Evolutionary conservation across 2,888 invertebrate genomes (phyloP).

Genomic region (Rhorus exstirpatorius): DNA sequence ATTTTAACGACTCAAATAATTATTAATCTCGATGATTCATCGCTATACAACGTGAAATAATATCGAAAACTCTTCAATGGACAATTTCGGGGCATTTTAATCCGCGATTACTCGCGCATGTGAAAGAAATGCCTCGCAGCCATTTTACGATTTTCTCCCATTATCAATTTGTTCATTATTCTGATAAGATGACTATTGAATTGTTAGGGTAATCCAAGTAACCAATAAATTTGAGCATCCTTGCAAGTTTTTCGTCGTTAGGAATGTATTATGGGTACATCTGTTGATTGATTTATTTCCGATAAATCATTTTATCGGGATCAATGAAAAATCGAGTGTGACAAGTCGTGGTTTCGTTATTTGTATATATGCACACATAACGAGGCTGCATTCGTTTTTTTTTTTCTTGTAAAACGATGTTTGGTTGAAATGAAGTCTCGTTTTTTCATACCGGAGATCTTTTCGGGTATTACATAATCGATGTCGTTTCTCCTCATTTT

Average conservation of each 20-base stretch:
- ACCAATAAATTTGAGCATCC: not conserved
- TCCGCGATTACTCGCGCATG: too few relatives aligned
- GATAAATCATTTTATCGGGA: slow-evolving; percentile 53
- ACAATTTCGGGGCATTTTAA: too few relatives aligned
- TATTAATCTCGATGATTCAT: too few relatives aligned
- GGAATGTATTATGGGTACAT: too few relatives aligned
- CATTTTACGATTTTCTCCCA: not conserved
- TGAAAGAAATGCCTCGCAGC: too few relatives aligned
- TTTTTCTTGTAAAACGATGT: slow-evolving; percentile 27
- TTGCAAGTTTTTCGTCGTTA: too few relatives aligned
- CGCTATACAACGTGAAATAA: too few relatives aligned
- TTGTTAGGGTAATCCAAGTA: slow-evolving; percentile 5
- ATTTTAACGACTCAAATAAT: too few relatives aligned
- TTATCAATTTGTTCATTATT: not conserved
- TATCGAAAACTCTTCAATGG: too few relatives aligned
- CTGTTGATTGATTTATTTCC: slow-evolving; percentile 36
- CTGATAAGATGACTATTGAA: slow-evolving; percentile 4
- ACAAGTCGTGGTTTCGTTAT: slow-evolving; percentile 25
- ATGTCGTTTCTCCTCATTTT: slow-evolving; percentile 68
- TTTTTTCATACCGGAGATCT: slow-evolving; percentile 68
- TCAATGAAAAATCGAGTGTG: slow-evolving; percentile 32
- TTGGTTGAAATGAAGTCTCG: slow-evolving; percentile 12
- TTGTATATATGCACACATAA: not conserved
- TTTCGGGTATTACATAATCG: slow-evolving; percentile 63
- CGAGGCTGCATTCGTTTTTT: not conserved